These are phyloP conservation scores for Iselma pallidipennis DNA, from an alignment of 2,888 invertebrate species.

Conservation along the genomic window DNA sequence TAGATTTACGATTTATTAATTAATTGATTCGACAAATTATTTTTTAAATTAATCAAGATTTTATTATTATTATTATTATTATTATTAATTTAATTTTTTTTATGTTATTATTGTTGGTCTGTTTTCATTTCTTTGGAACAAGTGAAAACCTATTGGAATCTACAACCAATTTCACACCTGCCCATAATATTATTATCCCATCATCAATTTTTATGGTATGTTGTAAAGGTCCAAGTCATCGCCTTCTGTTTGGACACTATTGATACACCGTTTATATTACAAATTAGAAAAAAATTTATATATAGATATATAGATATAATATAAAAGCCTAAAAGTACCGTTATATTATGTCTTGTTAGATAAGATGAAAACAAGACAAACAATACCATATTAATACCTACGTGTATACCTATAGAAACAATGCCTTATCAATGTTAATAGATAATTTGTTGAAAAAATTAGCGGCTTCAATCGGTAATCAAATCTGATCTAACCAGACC, in stretches of 20 bases:
- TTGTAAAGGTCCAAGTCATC: background rate
- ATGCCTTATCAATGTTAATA: too few species aligned
- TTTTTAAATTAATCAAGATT: background rate
- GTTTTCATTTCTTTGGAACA: background rate
- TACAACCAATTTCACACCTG: background rate
- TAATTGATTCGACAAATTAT: conserved; percentile 18
- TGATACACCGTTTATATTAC: background rate
- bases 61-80: background rate
- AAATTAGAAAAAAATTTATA: background rate
- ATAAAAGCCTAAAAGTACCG: too few species aligned
- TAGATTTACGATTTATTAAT: conserved; percentile 21
- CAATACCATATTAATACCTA: background rate
- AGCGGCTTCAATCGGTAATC: too few species aligned
- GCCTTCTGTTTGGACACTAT: background rate
- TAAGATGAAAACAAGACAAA: too few species aligned
- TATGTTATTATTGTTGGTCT: background rate
- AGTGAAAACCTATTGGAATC: background rate
- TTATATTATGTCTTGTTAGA: background rate
- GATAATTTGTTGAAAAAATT: too few species aligned
- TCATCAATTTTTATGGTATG: background rate
- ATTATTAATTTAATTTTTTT: background rate
- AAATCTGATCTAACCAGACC: too few species aligned
- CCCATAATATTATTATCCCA: background rate
- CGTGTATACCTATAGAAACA: too few species aligned
- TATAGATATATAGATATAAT: background rate